Conservation (phyloP, 2,113 vertebrate genomes). For the Calidris pugnax region DNA sequence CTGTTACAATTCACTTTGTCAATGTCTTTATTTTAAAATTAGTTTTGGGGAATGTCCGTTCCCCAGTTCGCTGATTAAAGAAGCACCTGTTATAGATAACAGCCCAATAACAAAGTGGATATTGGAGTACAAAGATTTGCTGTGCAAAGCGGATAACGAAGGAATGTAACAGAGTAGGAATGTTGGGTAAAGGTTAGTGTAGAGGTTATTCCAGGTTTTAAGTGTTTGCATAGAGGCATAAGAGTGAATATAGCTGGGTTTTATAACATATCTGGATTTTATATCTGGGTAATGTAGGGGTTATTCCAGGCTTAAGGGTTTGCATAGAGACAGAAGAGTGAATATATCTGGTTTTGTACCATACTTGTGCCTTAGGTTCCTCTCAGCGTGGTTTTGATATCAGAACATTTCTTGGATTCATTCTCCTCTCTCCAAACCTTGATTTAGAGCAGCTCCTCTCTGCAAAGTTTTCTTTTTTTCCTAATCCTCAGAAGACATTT, state of each 20-base stretch:
- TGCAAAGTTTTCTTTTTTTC: background rate
- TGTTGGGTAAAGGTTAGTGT: background rate
- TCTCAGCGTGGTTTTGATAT: background rate
- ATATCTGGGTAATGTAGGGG: background rate
- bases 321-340: background rate
- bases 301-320: background rate
- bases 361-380: background rate
- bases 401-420: background rate
- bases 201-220: background rate
- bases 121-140: background rate
- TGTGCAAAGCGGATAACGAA: constrained; percentile 12
- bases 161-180: constrained; percentile 1
- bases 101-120: background rate
- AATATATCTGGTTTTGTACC: background rate
- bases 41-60: background rate
- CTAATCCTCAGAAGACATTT: background rate
- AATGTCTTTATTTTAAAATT: background rate
- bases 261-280: background rate
- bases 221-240: background rate
- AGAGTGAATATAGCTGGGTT: background rate
- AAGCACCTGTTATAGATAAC: background rate
- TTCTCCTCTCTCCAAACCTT: background rate
- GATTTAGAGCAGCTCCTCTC: background rate
- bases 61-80: background rate
- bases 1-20: background rate